These are phyloP conservation scores for Leucophenga varia DNA, from an alignment of 1,140 invertebrate species.

Conservation along the genomic window DNA sequence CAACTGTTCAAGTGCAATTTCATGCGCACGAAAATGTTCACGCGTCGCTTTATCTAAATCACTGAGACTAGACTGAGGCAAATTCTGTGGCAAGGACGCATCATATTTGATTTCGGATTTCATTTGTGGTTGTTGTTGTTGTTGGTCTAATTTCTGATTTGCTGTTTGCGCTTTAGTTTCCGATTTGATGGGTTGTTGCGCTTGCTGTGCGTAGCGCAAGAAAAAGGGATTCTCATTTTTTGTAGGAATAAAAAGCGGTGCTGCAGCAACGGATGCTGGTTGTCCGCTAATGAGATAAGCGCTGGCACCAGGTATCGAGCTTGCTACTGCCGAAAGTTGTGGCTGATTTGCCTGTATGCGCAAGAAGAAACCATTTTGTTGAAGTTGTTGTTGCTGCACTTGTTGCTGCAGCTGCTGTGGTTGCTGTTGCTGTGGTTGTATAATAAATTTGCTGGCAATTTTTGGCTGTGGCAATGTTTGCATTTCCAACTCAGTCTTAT, in stretches of 20 bases:
- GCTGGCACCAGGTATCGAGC: not conserved
- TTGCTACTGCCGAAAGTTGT: not conserved
- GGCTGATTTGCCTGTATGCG: conserved; percentile 32
- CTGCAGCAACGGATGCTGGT: conserved; percentile 10
- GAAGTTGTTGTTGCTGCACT: conserved; percentile 33
- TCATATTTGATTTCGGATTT: not conserved
- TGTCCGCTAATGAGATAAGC: too few species aligned
- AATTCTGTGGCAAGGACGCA: not conserved
- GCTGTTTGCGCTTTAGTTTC: conserved; percentile 4
- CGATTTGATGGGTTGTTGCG: too few species aligned
- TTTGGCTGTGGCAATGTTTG: conserved; percentile 5
- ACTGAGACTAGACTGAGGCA: conserved; percentile 5
- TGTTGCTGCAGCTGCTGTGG: conserved; percentile 6
- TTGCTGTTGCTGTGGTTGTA: conserved; percentile 5
- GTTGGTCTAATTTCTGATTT: not conserved
- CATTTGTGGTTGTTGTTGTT: not conserved
- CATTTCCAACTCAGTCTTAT: not conserved
- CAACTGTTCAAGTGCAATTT: conserved; percentile 44
- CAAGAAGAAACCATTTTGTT: conserved; percentile 43
- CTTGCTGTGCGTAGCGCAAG: conserved; percentile 24
- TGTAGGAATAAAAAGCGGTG: not conserved
- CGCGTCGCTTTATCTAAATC: conserved; percentile 38
- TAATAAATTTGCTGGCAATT: conserved; percentile 4
- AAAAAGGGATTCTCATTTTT: conserved; percentile 33
- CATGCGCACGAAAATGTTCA: conserved; percentile 46